Evolutionary conservation across 1,140 invertebrate species (phyloP).

Genomic region (Drosophila repleta): DNA sequence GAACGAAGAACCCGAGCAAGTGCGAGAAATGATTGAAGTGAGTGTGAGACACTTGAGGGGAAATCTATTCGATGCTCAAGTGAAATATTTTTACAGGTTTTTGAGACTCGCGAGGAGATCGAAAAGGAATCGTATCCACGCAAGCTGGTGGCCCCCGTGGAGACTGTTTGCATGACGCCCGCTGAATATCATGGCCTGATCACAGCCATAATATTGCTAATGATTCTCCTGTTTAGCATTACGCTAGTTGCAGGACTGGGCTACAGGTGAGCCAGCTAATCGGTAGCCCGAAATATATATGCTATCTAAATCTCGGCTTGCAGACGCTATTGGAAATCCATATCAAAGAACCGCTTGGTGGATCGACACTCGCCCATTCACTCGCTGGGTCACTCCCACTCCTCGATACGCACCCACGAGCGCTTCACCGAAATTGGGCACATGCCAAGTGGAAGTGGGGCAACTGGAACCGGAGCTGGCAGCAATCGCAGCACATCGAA

Average conservation of each 20-base stretch:
- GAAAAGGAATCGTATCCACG: constrained; percentile 86
- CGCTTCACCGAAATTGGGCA: constrained; percentile 79
- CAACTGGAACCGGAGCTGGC: constrained; percentile 13
- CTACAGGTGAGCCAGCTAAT: constrained; percentile 85
- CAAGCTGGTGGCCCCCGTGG: constrained; percentile 85
- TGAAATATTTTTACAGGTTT: constrained; percentile 84
- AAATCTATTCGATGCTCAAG: not conserved
- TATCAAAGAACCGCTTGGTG: constrained; percentile 88
- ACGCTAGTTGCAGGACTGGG: constrained; percentile 87
- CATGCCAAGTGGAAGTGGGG: constrained; percentile 50
- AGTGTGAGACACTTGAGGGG: not conserved
- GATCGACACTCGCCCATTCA: constrained; percentile 84
- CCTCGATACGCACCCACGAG: constrained; percentile 81
- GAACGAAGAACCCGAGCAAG: constrained; percentile 88
- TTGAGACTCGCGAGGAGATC: constrained; percentile 90
- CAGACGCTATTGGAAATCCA: constrained; percentile 88
- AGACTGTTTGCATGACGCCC: constrained; percentile 89
- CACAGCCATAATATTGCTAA: constrained; percentile 88
- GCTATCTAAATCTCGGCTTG: not conserved
- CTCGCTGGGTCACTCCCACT: constrained; percentile 77
- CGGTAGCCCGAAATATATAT: not conserved
- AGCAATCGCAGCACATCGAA: constrained; percentile 70
- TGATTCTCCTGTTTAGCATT: constrained; percentile 88
- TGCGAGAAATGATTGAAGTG: constrained; percentile 94
- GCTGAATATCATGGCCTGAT: constrained; percentile 91